phyloP scores from a whole-genome alignment of 2,888 invertebrate genomes.

The Gryllus longicercus region DNA sequence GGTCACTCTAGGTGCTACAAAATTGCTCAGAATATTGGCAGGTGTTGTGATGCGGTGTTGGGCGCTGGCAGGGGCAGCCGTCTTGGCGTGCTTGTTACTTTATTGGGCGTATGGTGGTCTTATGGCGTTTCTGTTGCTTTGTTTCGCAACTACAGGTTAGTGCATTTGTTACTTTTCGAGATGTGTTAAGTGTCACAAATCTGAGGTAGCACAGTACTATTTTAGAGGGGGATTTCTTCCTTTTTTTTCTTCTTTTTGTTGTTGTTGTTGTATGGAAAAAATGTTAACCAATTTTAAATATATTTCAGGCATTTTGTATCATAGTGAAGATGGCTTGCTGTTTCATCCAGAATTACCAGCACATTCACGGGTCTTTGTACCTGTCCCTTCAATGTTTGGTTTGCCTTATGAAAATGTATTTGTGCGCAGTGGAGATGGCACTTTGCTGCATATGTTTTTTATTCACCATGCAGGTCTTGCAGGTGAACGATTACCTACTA shows the following conservation, averaged over 20 bases:
- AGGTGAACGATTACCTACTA: slow-evolving; percentile 70
- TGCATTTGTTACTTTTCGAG: background rate
- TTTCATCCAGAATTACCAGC: slow-evolving; percentile 88
- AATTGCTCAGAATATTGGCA: slow-evolving; percentile 36
- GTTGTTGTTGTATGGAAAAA: background rate
- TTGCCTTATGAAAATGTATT: slow-evolving; percentile 82
- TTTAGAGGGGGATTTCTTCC: no score
- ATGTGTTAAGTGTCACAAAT: no score
- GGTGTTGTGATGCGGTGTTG: slow-evolving; percentile 63
- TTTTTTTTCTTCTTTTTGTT: background rate
- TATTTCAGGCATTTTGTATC: slow-evolving; percentile 73
- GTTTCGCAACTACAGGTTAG: slow-evolving; percentile 68
- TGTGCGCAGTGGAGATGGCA: slow-evolving; percentile 71
- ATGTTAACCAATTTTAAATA: slow-evolving; percentile 2
- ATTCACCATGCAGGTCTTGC: slow-evolving; percentile 69
- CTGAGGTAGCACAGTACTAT: no score
- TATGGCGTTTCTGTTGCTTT: slow-evolving; percentile 66
- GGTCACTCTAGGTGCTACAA: slow-evolving; percentile 28
- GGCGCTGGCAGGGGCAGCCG: slow-evolving; percentile 70
- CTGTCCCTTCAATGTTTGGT: slow-evolving; percentile 79
- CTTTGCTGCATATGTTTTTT: slow-evolving; percentile 75
- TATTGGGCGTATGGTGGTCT: slow-evolving; percentile 82
- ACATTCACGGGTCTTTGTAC: slow-evolving; percentile 83
- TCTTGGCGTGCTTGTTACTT: slow-evolving; percentile 69
- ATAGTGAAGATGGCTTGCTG: slow-evolving; percentile 78